phyloP scores from a whole-genome alignment of 1,140 invertebrate species.

The Harlomillsia oculata region DNA sequence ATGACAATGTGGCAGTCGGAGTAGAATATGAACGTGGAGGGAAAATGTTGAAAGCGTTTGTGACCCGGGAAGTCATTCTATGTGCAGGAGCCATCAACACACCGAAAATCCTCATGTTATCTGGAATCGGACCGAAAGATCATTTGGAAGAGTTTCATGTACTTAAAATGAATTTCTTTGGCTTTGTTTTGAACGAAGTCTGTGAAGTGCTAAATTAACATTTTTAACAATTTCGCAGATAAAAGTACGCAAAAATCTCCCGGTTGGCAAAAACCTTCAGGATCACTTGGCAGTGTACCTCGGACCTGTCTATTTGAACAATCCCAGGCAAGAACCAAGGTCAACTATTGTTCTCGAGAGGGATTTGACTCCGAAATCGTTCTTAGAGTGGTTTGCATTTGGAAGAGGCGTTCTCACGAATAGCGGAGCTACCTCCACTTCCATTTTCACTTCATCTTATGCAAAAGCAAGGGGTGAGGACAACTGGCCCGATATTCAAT shows the following conservation, averaged over 20 bases:
- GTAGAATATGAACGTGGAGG: slow-evolving; percentile 16
- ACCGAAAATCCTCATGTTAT: slow-evolving; percentile 11
- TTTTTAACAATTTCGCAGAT: slow-evolving; percentile 3
- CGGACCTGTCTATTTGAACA: slow-evolving; percentile 14
- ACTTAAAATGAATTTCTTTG: background rate
- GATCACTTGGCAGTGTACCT: slow-evolving; percentile 5
- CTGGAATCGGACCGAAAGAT: slow-evolving; percentile 3
- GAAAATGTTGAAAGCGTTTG: background rate
- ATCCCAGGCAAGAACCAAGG: background rate
- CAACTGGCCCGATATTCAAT: slow-evolving; percentile 18
- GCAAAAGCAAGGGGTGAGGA: slow-evolving; percentile 7
- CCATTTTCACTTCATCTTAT: background rate
- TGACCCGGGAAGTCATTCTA: slow-evolving; percentile 8
- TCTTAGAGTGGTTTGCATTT: background rate
- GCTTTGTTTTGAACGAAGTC: background rate
- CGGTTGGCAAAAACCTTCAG: slow-evolving; percentile 16
- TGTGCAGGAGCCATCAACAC: slow-evolving; percentile 10
- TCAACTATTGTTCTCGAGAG: background rate
- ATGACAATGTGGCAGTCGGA: slow-evolving; percentile 7
- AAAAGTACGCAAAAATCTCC: background rate
- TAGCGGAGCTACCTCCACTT: background rate
- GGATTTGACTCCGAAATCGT: background rate
- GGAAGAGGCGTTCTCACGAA: background rate
- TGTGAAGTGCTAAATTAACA: background rate
- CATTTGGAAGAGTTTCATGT: background rate